phyloP scores from a whole-genome alignment of 2,888 invertebrate genomes.

The Silvanus unidentatus region DNA sequence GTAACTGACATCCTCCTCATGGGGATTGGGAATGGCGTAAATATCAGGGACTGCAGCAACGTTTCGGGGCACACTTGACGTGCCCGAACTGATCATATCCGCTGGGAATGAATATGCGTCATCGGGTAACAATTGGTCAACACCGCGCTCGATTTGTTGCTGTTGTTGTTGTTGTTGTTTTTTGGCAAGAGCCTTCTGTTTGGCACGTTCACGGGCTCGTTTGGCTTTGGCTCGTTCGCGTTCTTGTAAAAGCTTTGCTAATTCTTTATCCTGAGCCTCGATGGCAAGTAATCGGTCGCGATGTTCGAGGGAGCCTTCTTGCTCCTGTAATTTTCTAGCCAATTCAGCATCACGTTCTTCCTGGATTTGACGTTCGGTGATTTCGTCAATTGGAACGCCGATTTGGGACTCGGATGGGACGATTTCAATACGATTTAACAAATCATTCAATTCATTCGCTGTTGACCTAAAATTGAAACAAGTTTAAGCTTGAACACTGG shows the following conservation, averaged over 20 bases:
- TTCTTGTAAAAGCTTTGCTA: conserved; percentile 71
- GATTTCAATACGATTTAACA: conserved; percentile 39
- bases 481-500: neutral
- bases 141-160: conserved; percentile 25
- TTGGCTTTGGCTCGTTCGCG: conserved; percentile 65
- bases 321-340: conserved; percentile 68
- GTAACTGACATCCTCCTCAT: conserved; percentile 42
- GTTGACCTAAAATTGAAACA: too few species aligned
- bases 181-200: conserved; percentile 54
- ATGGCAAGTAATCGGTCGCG: conserved; percentile 59
- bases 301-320: conserved; percentile 57
- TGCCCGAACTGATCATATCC: conserved; percentile 45
- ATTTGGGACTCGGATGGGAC: conserved; percentile 46
- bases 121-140: conserved; percentile 40
- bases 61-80: conserved; percentile 20
- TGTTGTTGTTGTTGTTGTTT: conserved; percentile 46
- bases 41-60: conserved; percentile 29
- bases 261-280: conserved; percentile 73
- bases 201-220: conserved; percentile 64
- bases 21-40: conserved; percentile 32
- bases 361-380: conserved; percentile 58
- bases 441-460: conserved; percentile 19
- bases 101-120: conserved; percentile 53
- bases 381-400: conserved; percentile 49
- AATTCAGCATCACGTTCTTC: conserved; percentile 71